phyloP scores from a whole-genome alignment of 2,113 vertebrate species.

The Lepisosteus osseus region DNA sequence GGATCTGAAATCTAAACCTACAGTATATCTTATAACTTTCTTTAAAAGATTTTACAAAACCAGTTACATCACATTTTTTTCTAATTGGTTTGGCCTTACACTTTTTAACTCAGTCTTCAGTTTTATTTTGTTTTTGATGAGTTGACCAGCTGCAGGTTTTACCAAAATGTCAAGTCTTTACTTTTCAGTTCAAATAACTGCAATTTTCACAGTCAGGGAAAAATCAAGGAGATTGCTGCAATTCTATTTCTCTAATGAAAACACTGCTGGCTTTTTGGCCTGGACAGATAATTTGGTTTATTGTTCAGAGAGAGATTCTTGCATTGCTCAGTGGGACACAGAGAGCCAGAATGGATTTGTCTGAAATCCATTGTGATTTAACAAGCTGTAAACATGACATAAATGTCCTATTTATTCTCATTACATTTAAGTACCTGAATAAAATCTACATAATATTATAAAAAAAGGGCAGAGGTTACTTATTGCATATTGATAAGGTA shows the following conservation, averaged over 20 bases:
- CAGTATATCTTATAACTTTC: no score
- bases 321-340: neutral
- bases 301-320: neutral
- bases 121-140: neutral
- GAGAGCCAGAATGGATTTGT: neutral
- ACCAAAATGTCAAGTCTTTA: no score
- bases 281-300: neutral
- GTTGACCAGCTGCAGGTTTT: no score
- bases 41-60: no score
- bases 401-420: no score
- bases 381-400: neutral
- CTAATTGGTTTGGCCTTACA: no score
- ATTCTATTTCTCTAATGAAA: constrained; percentile 8
- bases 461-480: neutral
- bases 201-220: constrained; percentile 19
- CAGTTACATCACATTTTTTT: no score
- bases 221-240: constrained; percentile 14
- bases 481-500: neutral
- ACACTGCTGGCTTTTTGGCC: no score
- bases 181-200: constrained; percentile 5
- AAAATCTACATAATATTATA: neutral
- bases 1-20: no score
- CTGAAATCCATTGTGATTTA: no score
- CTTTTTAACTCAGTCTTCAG: neutral
- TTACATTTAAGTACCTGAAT: no score